phyloP scores from a whole-genome alignment of 1,140 invertebrate species.

The Lethrus apterus region DNA sequence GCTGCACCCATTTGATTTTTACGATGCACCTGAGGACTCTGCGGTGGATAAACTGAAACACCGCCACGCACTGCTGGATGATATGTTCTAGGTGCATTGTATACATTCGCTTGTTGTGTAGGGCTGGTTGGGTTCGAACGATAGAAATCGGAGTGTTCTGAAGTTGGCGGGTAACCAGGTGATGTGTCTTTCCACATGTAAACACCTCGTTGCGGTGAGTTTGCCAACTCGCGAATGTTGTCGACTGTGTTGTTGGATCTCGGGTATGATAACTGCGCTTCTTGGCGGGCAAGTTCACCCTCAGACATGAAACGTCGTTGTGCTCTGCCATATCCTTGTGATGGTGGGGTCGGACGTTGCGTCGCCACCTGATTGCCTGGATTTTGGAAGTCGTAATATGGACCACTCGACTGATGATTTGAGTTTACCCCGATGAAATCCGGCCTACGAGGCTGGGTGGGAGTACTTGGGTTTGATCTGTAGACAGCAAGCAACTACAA shows the following conservation, averaged over 20 bases:
- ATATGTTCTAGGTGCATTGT: conserved; percentile 41
- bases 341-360: conserved; percentile 36
- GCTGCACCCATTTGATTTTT: conserved; percentile 23
- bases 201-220: conserved; percentile 73
- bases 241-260: conserved; percentile 56
- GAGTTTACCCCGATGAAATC: conserved; percentile 73
- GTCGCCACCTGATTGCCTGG: conserved; percentile 28
- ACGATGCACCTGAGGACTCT: conserved; percentile 54
- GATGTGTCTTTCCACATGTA: conserved; percentile 80
- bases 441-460: conserved; percentile 74
- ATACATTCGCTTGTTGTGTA: conserved; percentile 52
- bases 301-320: conserved; percentile 80
- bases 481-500: conserved; percentile 38
- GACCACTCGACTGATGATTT: conserved; percentile 31
- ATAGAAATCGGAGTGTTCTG: conserved; percentile 32
- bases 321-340: conserved; percentile 51
- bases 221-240: conserved; percentile 68
- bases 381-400: conserved; percentile 40
- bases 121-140: conserved; percentile 71
- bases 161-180: conserved; percentile 33
- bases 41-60: conserved; percentile 60
- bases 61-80: conserved; percentile 57
- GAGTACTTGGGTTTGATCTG: conserved; percentile 84
- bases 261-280: conserved; percentile 47
- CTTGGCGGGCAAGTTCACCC: conserved; percentile 71